Base-by-base conservation (phyloP, 2,888 invertebrate species). In the Deilephila elpenor region DNA sequence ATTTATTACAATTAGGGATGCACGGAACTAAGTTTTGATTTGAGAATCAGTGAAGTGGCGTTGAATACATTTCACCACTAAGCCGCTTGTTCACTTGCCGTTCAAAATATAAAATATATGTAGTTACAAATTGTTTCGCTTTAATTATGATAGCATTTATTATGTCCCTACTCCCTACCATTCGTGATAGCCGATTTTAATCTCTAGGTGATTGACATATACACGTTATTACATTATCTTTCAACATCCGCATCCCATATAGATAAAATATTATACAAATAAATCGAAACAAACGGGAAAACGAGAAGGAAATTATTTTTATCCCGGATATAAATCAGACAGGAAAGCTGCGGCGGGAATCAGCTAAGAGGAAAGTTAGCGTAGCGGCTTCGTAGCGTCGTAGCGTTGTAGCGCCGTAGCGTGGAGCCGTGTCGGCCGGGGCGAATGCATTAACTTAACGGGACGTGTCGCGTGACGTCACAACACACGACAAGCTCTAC, bases 291-390 rank as follows among this genome's bases (percentile, higher is more conserved):
- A 56, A n/a, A n/a, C 56, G 17, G 19, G n/a, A 19, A 51, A 64
- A 37, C 25, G 51, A 67, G 25, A 67, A 44, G 67, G 25, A 67
- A 67, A 67, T 51, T 67, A 44, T 25, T 20, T 51, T 51, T 19
- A 56, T 56, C 56, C 6, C n/a, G 67, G 25, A 73, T 74, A 74
- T 67, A 37, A 67, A 64, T 67, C 56, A 59, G 5, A 56, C 56
- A 53, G 59, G 61, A 51, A 72, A 70, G 20, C 29, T 61, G n/a
- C 5, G 20, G 20, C 76, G 78, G 79, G 78, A 71, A 78, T 77
- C 78, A 70, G 74, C 74, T 73, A 74, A 75, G 74, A 80, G 80
- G 74, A 71, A 76, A 81, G 79, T 79, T 74, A 74, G 74, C 64
- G 73, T 71, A 74, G 70, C 61, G 6, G 61, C 75, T 56, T 56